Base-by-base conservation (phyloP, 2,113 vertebrate genomes). In the Poeciliopsis occidentalis region DNA sequence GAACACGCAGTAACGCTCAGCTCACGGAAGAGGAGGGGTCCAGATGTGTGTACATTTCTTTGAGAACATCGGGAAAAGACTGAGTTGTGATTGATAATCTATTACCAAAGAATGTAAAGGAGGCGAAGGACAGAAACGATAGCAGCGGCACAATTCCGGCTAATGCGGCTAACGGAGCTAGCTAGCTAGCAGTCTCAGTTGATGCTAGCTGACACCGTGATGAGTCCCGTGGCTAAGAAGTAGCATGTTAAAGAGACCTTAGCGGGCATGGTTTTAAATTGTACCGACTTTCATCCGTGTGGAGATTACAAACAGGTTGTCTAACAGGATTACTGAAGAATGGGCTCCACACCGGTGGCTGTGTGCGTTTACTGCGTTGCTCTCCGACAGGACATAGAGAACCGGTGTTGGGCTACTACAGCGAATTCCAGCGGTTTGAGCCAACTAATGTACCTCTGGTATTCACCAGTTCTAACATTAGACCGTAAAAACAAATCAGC, bases 361-460 rank as follows among this genome's bases (percentile, higher is more conserved):
- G 82, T 72, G 72, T 76, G 80, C 57, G 85, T 76, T 84, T 77
- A 73, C 54, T 89, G 87, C 88, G 86, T 84, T 67, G 70, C 57
- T 85, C 74, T 60, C 67, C 91, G 92, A 93, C 92, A 94, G 91
- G 87, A 92, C 91, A 76, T 26, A 91, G 85, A 85, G 72, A 81
- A 79, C 92, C 93, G 92, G 92, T 92, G 91, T 91, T 84, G 72
- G 57, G 64, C 73, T 86, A 81, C 88, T 84, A 86, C 82, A 67
- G 60, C 79, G 8, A 64, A 71, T 24, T 37, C 4, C 8, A 8
- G 66, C 13, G 6, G 30, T 63, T 34, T 65, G 57, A 30, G 61
- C 29, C 13, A 1, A 17, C 67, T 0, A 1, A 41, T 75, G 76
- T 24, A 27, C 4, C 0, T n/a, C 67, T 0, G 47, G 11, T 11